phyloP scores from a whole-genome alignment of 2,113 vertebrate genomes.

The Micronisus gabar region DNA sequence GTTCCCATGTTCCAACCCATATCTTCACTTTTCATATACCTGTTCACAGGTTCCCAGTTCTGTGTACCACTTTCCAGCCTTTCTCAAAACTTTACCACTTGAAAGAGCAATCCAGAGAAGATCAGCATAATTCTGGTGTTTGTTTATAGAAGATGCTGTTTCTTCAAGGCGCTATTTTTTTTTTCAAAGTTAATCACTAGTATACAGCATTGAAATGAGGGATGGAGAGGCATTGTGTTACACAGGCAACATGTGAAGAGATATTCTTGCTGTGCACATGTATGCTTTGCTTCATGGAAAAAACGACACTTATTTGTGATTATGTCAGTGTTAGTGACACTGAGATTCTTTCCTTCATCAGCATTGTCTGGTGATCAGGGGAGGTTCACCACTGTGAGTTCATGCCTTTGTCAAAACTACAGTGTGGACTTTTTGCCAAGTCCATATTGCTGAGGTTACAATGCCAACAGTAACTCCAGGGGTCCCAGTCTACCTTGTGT shows the following conservation, averaged over 20 bases:
- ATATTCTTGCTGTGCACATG: not conserved
- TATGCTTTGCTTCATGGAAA: not conserved
- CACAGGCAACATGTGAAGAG: not conserved
- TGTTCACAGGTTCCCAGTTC: not conserved
- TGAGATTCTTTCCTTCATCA: not conserved
- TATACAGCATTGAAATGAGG: not conserved
- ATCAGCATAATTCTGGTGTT: not conserved
- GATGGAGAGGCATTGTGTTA: not conserved
- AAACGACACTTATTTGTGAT: not conserved
- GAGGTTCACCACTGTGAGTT: not conserved
- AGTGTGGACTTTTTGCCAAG: not conserved
- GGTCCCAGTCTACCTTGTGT: not conserved
- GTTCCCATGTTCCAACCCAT: not conserved
- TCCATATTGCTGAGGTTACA: not conserved
- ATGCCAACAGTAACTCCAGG: not conserved
- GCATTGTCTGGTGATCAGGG: not conserved
- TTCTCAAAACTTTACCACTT: not conserved
- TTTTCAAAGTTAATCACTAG: not conserved
- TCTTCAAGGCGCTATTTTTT: rapidly evolving
- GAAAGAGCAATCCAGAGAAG: not conserved
- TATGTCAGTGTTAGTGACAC: not conserved
- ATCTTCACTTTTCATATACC: not conserved
- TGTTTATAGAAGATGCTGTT: not conserved
- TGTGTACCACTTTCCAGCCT: not conserved
- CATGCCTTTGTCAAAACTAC: not conserved